phyloP scores from a whole-genome alignment of 2,797 vertebrate genomes.

The Notolepis coatsorum region DNA sequence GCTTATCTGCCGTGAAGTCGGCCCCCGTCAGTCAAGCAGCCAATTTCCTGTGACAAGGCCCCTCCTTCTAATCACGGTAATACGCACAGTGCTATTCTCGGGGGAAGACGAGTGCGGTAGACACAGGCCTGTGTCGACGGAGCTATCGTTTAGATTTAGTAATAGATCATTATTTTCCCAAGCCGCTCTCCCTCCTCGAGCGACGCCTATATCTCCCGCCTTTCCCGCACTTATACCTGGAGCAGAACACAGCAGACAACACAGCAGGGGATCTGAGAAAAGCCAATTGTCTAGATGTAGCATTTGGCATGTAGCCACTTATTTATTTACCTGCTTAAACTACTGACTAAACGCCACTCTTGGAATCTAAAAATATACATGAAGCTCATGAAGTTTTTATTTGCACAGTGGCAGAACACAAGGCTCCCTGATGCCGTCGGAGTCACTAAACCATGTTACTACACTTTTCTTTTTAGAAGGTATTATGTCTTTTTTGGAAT shows the following conservation, averaged over 20 bases:
- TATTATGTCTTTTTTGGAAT: background rate
- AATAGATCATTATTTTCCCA: constrained; percentile 56
- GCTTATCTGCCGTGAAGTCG: constrained; percentile 78
- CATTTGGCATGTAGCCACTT: constrained; percentile 5
- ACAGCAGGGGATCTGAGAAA: background rate
- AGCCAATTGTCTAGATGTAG: background rate
- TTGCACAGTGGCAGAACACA: background rate
- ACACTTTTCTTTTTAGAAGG: background rate
- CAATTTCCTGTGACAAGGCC: constrained; percentile 76
- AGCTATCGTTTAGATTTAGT: constrained; percentile 83
- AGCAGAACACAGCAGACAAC: constrained; percentile 5
- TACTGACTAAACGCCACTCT: background rate
- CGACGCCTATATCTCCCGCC: background rate
- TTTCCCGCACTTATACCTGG: background rate
- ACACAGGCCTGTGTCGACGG: constrained; percentile 68
- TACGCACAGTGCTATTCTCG: constrained; percentile 74
- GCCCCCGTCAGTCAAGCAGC: constrained; percentile 78
- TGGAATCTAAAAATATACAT: background rate
- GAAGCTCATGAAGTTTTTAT: no score
- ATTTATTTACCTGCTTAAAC: background rate
- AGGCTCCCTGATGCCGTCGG: no score
- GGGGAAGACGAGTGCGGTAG: constrained; percentile 60
- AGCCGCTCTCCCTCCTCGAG: constrained; percentile 36
- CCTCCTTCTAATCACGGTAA: constrained; percentile 82
- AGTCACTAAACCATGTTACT: background rate